These are phyloP conservation scores for Heloderma charlesbogerti DNA, from an alignment of 2,113 vertebrate species.

Conservation along the genomic window DNA sequence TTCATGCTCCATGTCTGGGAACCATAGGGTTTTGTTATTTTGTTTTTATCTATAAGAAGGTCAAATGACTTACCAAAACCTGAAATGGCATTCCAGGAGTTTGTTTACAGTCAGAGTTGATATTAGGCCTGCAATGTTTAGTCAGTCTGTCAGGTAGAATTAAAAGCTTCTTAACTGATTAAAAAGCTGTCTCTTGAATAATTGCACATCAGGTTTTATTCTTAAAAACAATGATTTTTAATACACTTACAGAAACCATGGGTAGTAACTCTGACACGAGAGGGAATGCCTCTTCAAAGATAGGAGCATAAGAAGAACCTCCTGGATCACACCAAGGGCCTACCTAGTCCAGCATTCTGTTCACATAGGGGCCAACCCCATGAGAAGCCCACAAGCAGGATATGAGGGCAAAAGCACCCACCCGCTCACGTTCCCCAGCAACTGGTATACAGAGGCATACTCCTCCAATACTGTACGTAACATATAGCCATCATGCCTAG, in stretches of 20 bases:
- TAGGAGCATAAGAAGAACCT: too few relatives aligned
- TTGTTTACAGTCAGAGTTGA: background rate
- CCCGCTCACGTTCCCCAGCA: too few relatives aligned
- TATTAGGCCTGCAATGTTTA: background rate
- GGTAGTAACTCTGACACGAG: background rate
- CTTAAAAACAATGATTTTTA: background rate
- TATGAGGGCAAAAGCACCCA: too few relatives aligned
- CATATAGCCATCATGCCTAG: too few relatives aligned
- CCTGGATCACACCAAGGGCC: too few relatives aligned
- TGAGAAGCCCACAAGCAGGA: too few relatives aligned
- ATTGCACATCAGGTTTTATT: background rate
- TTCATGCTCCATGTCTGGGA: background rate
- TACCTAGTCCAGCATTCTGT: too few relatives aligned
- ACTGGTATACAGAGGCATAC: too few relatives aligned
- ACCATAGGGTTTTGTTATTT: background rate
- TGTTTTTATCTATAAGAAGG: background rate
- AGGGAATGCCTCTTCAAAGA: background rate
- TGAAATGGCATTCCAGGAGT: background rate
- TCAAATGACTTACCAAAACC: background rate
- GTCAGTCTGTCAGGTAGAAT: background rate
- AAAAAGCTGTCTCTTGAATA: background rate
- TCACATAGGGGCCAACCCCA: too few relatives aligned
- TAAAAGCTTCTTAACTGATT: background rate
- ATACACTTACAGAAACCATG: background rate
- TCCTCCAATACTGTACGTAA: too few relatives aligned